phyloP scores from a whole-genome alignment of 2,113 vertebrate genomes.

The Orientallactaga bullata region DNA sequence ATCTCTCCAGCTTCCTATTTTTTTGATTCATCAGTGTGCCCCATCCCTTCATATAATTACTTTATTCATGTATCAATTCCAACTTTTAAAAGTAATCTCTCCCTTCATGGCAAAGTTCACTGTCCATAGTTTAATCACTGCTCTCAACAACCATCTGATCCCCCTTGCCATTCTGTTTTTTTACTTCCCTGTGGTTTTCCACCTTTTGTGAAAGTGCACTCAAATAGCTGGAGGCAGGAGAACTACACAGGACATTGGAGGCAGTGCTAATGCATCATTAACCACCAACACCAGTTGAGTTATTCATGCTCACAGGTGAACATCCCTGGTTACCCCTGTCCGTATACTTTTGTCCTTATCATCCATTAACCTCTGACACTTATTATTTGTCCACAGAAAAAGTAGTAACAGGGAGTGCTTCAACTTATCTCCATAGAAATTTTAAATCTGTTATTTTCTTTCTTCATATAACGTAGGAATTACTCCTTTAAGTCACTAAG shows the following conservation, averaged over 20 bases:
- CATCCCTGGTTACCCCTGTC: neutral
- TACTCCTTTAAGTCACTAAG: neutral
- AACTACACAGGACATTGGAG: neutral
- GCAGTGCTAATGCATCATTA: neutral
- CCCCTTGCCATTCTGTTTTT: neutral
- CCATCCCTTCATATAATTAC: neutral
- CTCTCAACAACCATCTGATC: neutral
- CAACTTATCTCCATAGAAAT: neutral
- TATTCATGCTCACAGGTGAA: neutral
- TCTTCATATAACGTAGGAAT: neutral
- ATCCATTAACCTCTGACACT: neutral
- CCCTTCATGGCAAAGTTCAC: neutral
- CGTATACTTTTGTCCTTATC: neutral
- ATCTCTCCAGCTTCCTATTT: neutral
- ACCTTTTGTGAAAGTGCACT: neutral
- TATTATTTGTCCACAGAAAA: neutral
- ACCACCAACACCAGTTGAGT: neutral
- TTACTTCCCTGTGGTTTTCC: neutral
- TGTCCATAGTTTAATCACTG: neutral
- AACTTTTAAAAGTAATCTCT: neutral
- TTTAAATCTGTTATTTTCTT: neutral
- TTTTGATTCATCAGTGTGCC: conserved; percentile 15
- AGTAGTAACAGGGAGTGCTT: neutral
- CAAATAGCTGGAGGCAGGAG: neutral
- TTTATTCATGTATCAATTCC: neutral